These are phyloP conservation scores for Drosophila littoralis DNA, from an alignment of 1,140 invertebrate species.

Conservation along the genomic window DNA sequence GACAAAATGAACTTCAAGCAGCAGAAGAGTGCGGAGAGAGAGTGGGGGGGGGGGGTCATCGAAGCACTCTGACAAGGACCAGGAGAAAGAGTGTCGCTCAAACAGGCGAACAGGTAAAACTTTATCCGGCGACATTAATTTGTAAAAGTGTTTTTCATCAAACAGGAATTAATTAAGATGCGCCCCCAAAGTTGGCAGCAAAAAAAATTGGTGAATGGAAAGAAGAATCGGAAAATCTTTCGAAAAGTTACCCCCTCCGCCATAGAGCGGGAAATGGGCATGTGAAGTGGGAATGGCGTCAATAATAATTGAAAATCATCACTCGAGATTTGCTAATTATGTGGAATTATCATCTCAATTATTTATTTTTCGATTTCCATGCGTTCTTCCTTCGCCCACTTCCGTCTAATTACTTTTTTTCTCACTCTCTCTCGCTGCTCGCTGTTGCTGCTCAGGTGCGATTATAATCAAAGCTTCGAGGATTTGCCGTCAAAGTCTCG, in stretches of 20 bases:
- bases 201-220: conserved; percentile 22
- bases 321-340: conserved; percentile 82
- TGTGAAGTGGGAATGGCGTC: conserved; percentile 5
- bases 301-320: conserved; percentile 82
- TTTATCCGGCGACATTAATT: conserved; percentile 74
- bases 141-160: conserved; percentile 81
- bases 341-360: conserved; percentile 82
- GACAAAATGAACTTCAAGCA: conserved; percentile 71
- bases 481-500: conserved; percentile 80
- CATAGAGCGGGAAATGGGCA: neutral
- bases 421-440: neutral
- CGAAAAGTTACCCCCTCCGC: conserved; percentile 21
- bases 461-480: conserved; percentile 79
- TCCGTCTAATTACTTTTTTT: conserved; percentile 69
- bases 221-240: conserved; percentile 36
- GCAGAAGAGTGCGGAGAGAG: neutral
- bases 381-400: conserved; percentile 52
- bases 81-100: conserved; percentile 24
- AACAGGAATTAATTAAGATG: conserved; percentile 82
- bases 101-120: conserved; percentile 69
- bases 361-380: conserved; percentile 80
- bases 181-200: conserved; percentile 51
- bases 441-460: conserved; percentile 63
- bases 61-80: conserved; percentile 40
- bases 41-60: conserved; percentile 36